phyloP scores from a whole-genome alignment of 1,140 invertebrate species.

The Paraescarpia echinospica region DNA sequence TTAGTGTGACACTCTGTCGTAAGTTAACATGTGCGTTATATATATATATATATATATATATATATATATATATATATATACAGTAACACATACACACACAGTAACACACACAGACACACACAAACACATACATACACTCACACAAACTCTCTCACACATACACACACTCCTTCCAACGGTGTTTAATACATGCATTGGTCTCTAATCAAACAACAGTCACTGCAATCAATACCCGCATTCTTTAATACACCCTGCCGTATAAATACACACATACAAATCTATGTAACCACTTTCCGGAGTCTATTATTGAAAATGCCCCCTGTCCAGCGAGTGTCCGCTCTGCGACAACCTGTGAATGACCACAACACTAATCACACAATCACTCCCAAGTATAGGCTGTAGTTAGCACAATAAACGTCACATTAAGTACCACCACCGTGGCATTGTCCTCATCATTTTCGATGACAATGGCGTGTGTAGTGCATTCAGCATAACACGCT shows the following conservation, averaged over 20 bases:
- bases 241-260: neutral
- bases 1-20: neutral
- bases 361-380: neutral
- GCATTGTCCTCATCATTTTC: neutral
- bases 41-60: no score
- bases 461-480: neutral
- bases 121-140: neutral
- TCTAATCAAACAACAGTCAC: neutral
- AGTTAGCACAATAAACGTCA: neutral
- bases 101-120: neutral
- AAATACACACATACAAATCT: neutral
- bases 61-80: no score
- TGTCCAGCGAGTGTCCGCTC: neutral
- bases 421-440: neutral
- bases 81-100: neutral
- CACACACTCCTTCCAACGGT: no score
- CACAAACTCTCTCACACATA: neutral
- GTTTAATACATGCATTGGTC: neutral
- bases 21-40: no score
- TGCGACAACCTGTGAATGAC: neutral
- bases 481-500: neutral
- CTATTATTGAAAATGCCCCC: neutral
- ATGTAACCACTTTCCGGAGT: neutral
- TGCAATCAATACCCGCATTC: neutral
- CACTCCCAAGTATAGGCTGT: neutral